Base-by-base conservation (phyloP, 2,888 invertebrate species). In the Vandiemenella viatica region DNA sequence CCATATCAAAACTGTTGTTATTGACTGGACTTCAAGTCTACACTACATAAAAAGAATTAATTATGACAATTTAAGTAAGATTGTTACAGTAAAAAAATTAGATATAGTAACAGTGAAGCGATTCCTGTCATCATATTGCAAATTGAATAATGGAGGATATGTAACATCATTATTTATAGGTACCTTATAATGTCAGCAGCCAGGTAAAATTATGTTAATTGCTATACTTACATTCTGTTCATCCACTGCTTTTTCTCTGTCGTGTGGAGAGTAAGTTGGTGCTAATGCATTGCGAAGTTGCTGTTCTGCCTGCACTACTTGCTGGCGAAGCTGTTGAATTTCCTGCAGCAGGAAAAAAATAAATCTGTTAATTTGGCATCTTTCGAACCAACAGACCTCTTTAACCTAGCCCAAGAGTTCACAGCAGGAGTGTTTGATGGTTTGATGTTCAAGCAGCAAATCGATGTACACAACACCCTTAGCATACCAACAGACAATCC, bases 161-260 rank as follows among this genome's bases (percentile, higher is more conserved):
- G 10, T 18, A 41, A 6, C 7, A 21, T n/a, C n/a, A n/a, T n/a
- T n/a, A n/a, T n/a, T n/a, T n/a, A 32, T 13, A 32, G 10, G n/a
- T 32, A 13, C 10, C 32, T 32, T 32, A 32, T 32, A 10, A 13
- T 32, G n/a, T n/a, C n/a, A n/a, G 32, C 32, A 32, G 32, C 32
- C 32, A 32, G 32, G 32, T 13, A n/a, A 13, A n/a, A n/a, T 8
- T 41, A 41, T 10, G 15, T n/a, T 17, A 41, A 4, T 5, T 41
- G n/a, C n/a, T 21, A 22, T 55, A 64, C 83, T 76, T 84, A 91
- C 91, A 84, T 89, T 87, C 74, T 89, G 89, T 64, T 88, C 87
- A 62, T 77, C 75, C 57, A 79, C 71, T 58, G 86, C 86, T 59
- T 79, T 80, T 60, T 88, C 87, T 59, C 84, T 77, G 66, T 90